Percentiles rank a stretch among this genome's conserved stretches.
Evolutionary conservation across 53 echinoderm and acorn worm species (phyloP).

Genomic region (Pentamera pediparva): DNA sequence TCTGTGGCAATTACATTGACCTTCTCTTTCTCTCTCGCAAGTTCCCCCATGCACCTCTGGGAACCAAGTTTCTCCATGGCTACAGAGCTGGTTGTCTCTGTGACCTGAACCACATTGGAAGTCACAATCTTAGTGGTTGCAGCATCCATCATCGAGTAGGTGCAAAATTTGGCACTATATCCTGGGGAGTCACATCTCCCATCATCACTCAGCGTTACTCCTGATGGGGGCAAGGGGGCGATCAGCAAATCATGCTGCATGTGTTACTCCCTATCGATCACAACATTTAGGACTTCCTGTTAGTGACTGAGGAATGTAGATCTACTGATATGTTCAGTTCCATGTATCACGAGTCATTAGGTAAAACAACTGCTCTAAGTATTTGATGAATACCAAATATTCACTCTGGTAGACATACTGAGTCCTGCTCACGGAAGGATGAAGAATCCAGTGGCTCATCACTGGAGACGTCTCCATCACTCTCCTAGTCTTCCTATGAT

Average conservation of each 20-base stretch:
- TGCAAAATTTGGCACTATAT: constrained; percentile 24
- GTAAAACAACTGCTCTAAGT: too few relatives aligned
- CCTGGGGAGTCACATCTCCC: constrained; percentile 46
- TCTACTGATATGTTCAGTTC: background rate
- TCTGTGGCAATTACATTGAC: too few relatives aligned
- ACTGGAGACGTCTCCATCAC: too few relatives aligned
- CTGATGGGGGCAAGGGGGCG: background rate
- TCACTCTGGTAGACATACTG: too few relatives aligned
- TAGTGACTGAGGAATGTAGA: constrained; percentile 6
- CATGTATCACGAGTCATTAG: too few relatives aligned
- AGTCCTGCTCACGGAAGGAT: too few relatives aligned
- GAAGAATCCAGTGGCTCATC: too few relatives aligned
- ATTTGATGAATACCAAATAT: too few relatives aligned
- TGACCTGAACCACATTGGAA: too few relatives aligned
- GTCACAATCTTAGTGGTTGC: too few relatives aligned
- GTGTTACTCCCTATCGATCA: background rate
- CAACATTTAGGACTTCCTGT: background rate
- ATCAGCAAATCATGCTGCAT: background rate
- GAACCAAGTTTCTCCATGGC: constrained; percentile 34
- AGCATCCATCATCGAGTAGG: constrained; percentile 42
- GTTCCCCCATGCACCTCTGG: background rate
- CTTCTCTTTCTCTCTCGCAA: too few relatives aligned
- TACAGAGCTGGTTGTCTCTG: constrained; percentile 30
- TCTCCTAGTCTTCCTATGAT: too few relatives aligned
- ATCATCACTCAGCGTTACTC: constrained; percentile 25